These are phyloP conservation scores for Stenchaetothrips biformis DNA, from an alignment of 2,888 invertebrate genomes.

Conservation along the genomic window DNA sequence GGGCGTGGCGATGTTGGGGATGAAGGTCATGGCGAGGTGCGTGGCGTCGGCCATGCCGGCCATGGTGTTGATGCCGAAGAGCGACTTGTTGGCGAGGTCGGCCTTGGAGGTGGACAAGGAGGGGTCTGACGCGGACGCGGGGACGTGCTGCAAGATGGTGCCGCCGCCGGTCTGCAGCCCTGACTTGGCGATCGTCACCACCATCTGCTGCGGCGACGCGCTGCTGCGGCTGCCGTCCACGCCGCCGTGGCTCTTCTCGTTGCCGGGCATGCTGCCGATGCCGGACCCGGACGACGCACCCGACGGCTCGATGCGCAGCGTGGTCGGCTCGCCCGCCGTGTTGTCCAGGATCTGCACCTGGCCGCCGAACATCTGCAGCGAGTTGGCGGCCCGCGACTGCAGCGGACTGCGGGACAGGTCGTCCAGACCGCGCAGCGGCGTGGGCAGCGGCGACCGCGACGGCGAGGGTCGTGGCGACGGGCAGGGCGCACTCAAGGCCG, in stretches of 20 bases:
- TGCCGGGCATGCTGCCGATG: slow-evolving; percentile 39
- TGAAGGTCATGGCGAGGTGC: slow-evolving; percentile 54
- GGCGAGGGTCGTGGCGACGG: slow-evolving; percentile 26
- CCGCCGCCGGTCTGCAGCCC: slow-evolving; percentile 80
- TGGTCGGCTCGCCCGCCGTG: slow-evolving; percentile 60
- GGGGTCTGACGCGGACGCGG: slow-evolving; percentile 27
- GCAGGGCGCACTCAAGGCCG: slow-evolving; percentile 15
- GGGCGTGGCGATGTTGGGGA: slow-evolving; percentile 53
- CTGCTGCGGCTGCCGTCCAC: slow-evolving; percentile 39
- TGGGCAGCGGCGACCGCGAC: slow-evolving; percentile 40
- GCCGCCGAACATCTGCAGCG: slow-evolving; percentile 68
- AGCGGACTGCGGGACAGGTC: slow-evolving; percentile 55
- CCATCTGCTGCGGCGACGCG: slow-evolving; percentile 48
- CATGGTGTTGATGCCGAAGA: slow-evolving; percentile 34
- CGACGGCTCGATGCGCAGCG: slow-evolving; percentile 62
- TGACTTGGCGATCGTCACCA: slow-evolving; percentile 61
- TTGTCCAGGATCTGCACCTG: slow-evolving; percentile 71
- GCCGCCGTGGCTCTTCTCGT: slow-evolving; percentile 55
- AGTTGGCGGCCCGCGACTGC: slow-evolving; percentile 41
- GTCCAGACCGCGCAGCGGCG: slow-evolving; percentile 53
- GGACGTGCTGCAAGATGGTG: slow-evolving; percentile 53
- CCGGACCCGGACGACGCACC: slow-evolving; percentile 49
- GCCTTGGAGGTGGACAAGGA: slow-evolving; percentile 28
- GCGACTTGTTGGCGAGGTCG: slow-evolving; percentile 17
- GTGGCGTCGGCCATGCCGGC: slow-evolving; percentile 49